Evolutionary conservation across 2,113 vertebrate species (phyloP), one percentile per base, ranked within the genome.

Genomic region (Tragelaphus strepsiceros): DNA sequence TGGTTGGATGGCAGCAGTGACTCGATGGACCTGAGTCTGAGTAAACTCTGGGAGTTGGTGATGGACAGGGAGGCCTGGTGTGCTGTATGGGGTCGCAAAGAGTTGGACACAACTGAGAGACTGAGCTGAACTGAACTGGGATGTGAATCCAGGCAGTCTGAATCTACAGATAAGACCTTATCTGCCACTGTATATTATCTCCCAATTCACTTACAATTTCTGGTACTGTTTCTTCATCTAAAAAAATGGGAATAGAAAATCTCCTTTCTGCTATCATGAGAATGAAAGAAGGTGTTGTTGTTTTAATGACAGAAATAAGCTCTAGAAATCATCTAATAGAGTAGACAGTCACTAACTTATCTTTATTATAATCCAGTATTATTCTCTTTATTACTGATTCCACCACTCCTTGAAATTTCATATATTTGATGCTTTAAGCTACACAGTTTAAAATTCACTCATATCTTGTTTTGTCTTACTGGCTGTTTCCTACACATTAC

Each of bases 371-470:
- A 77, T 35, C 28, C 6, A 59, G 8, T 56, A 61, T 71, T 87
- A 26, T 12, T 81, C 49, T 88, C 54, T 14, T 91, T 71, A 51
- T 64, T 15, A 89, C 22, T 78, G 21, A 80, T 78, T 95, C 88
- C 8, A 1, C 17, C 30, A 5, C 39, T 78, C 14, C 28, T 88
- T 78, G 26, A 93, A 89, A 88, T 67, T 67, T 88, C 43, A 90
- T 5, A 3, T 85, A 80, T 46, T 58, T 71, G 2, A 86, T 91
- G 26, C 7, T 80, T 81, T 90, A 95, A 96, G 43, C 12, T 56
- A 32, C 30, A 26, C 12, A 53, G 67, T 80, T 95, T 92, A 93
- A 96, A 78, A 87, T 71, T 77, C 67, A 82, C 7, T 74, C 32
- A 16, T 78, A 26, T 6, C 51, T n/a, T 58, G 1, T 61, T 16